phyloP scores from a whole-genome alignment of 2,113 vertebrate genomes.

The Bucco capensis region DNA sequence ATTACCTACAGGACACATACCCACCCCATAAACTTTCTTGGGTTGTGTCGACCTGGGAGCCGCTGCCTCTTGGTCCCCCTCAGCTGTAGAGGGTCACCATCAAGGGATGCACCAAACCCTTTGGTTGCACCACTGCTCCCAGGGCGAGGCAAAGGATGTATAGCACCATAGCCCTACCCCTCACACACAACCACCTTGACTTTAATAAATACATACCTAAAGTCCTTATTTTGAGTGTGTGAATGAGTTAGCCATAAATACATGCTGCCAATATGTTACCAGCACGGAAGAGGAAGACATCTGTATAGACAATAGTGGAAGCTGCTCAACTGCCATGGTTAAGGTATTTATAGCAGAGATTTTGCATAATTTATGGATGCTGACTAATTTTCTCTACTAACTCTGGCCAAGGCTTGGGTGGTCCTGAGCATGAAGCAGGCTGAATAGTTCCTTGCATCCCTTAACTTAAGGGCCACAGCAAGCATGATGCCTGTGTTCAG shows the following conservation, averaged over 20 bases:
- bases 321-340: neutral
- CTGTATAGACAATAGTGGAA: neutral
- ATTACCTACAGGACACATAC: neutral
- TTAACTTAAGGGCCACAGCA: neutral
- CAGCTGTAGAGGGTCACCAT: neutral
- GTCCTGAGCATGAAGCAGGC: neutral
- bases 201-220: neutral
- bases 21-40: neutral
- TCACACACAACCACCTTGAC: neutral
- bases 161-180: no score
- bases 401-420: neutral
- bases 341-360: neutral
- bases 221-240: neutral
- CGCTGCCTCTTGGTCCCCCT: neutral
- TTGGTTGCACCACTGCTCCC: neutral
- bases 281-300: neutral
- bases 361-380: neutral
- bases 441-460: neutral
- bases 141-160: neutral
- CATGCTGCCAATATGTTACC: rapidly evolving
- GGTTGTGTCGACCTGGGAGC: neutral
- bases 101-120: neutral
- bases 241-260: neutral
- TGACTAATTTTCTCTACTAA: neutral
- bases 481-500: rapidly evolving